A percentile compares a stretch with the other conserved stretches of the same genome.
These are phyloP conservation scores for Amphipoea oculea DNA, from an alignment of 2,888 invertebrate genomes.

Conservation along the genomic window DNA sequence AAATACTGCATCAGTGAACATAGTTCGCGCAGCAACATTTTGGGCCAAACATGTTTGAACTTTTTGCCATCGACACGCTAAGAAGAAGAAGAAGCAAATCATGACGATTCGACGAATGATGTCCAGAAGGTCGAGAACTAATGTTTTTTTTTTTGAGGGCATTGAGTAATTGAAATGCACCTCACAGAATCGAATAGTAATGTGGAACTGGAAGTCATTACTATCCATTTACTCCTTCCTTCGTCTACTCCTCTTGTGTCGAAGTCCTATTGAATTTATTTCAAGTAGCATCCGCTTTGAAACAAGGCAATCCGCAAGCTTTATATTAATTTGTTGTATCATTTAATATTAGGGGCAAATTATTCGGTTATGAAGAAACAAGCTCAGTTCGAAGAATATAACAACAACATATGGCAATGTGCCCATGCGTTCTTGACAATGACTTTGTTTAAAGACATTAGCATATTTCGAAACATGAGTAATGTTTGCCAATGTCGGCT, in stretches of 20 bases:
- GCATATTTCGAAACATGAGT: constrained; percentile 66
- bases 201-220: neutral
- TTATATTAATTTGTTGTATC: neutral
- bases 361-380: constrained; percentile 36
- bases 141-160: neutral
- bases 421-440: constrained; percentile 67
- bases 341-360: constrained; percentile 4
- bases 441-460: constrained; percentile 66
- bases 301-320: constrained; percentile 3
- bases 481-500: constrained; percentile 61
- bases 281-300: neutral
- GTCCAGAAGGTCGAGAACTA: neutral
- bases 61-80: neutral
- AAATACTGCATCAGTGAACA: neutral
- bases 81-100: neutral
- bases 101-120: neutral
- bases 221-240: neutral
- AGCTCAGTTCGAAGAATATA: constrained; percentile 39
- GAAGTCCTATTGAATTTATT: constrained; percentile 7
- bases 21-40: neutral
- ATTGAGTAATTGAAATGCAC: neutral
- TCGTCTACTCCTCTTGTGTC: neutral
- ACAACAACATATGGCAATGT: constrained; percentile 62
- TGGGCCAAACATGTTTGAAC: neutral
- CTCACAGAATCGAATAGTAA: neutral